Conservation (phyloP, 2,888 invertebrate species). For the Agrotis clavis region DNA sequence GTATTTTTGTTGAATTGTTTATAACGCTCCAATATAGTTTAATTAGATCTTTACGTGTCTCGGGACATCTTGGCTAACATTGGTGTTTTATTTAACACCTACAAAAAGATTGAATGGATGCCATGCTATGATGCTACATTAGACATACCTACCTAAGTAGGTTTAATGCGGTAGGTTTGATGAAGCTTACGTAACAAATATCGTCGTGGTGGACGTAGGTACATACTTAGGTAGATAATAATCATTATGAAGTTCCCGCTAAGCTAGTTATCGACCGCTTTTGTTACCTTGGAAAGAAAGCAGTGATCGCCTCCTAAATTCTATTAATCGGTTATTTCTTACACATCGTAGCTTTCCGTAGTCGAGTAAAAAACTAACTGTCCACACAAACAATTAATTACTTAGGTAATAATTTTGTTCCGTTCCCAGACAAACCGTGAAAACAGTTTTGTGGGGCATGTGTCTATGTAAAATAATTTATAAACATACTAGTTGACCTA, state of each 20-base stretch:
- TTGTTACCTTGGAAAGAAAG: constrained; percentile 45
- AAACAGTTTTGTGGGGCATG: too few relatives aligned
- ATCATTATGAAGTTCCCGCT: constrained; percentile 26
- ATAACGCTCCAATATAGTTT: neutral
- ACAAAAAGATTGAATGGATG: neutral
- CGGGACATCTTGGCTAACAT: neutral
- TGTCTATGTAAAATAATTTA: too few relatives aligned
- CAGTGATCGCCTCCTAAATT: constrained; percentile 1
- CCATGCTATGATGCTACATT: neutral
- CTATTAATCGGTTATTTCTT: constrained; percentile 6
- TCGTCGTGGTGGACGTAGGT: constrained; percentile 17
- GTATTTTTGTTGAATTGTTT: constrained; percentile 11
- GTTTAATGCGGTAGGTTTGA: neutral
- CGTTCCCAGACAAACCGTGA: too few relatives aligned
- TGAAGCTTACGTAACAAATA: constrained; percentile 44
- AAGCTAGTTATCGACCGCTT: constrained; percentile 55
- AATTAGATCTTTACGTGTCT: neutral
- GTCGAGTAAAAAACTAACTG: too few relatives aligned
- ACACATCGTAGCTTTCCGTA: neutral
- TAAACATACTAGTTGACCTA: too few relatives aligned
- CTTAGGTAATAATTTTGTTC: too few relatives aligned
- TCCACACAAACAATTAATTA: too few relatives aligned
- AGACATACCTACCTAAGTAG: too few relatives aligned
- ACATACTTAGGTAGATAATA: constrained; percentile 27
- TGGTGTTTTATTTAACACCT: too few relatives aligned